Evolutionary conservation across 2,888 invertebrate species (phyloP), one percentile per base, ranked within the genome.

Genomic region (Tetrapedia diversipes): DNA sequence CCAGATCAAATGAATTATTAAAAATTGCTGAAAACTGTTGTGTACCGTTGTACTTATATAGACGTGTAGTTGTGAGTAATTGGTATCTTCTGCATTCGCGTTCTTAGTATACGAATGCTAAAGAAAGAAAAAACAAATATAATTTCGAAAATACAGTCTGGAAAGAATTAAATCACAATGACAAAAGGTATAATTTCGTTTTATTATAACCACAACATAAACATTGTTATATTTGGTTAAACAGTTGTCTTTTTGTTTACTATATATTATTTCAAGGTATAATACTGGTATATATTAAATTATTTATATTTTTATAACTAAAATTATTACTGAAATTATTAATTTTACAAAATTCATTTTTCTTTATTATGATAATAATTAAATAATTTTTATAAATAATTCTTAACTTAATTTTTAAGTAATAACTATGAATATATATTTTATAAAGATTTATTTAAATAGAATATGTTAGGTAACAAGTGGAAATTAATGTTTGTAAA

Each of bases 141-240:
- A 64, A 3, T 59, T 49, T 22, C 0, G 19, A 45, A 59, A 67
- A 14, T 45, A 54, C 43, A 37, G 19, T 24, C 14, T 22, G 59
- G 11, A 77, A 53, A 63, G 34, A 16, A 57, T 53, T 49, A 43
- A 57, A 14, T 4, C 53, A 63, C 22, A 45, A 82, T 82, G 82
- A 82, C 82, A 22, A 82, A 82, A 82, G 82, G 82, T 82, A 82
- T 10, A 19, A 4, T 22, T 53, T 19, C 11, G 24, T 65, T 47
- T 45, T 7, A 59, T 37, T 63, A 41, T 49, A 19, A 29, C 37
- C n/a, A 32, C 10, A n/a, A 57, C n/a, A 24, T 43, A 53, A 75
- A 70, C 41, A 60, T 60, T 53, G 39, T 41, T 51, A 24, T 11
- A 43, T 27, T 69, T 71, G 70, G 76, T 76, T 65, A 79, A 49